phyloP scores from a whole-genome alignment of 2,113 vertebrate genomes.

The Salvelinus alpinus region DNA sequence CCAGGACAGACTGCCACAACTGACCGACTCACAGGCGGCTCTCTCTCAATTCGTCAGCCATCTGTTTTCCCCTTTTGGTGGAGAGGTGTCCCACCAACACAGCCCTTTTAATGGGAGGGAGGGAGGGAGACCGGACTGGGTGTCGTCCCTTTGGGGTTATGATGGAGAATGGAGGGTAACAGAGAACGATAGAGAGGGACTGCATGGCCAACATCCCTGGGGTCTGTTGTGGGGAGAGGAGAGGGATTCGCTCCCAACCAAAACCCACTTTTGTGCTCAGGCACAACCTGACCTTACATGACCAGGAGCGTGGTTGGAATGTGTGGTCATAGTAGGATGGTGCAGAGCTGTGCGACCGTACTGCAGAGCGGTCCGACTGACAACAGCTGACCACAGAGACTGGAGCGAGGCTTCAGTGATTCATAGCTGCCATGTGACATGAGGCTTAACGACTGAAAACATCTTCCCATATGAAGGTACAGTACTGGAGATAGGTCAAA shows the following conservation, averaged over 20 bases:
- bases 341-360: conserved; percentile 48
- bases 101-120: no score
- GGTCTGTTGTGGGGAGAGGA: not conserved
- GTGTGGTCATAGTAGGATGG: conserved; percentile 62
- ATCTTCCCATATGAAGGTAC: not conserved
- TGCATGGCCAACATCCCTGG: not conserved
- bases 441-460: no score
- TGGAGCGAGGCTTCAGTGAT: not conserved
- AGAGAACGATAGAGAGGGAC: not conserved
- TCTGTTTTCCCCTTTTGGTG: no score
- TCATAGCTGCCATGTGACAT: not conserved
- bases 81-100: no score
- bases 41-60: no score
- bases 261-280: not conserved
- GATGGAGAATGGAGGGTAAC: no score
- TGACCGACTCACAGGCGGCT: conserved; percentile 22
- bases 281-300: conserved; percentile 56
- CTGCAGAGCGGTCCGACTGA: conserved; percentile 63
- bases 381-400: conserved; percentile 56
- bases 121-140: no score
- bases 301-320: conserved; percentile 66
- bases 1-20: conserved; percentile 49
- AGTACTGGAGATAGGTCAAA: no score
- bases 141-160: no score
- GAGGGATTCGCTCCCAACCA: not conserved